phyloP scores from a whole-genome alignment of 2,797 vertebrate species.

The Pseudochirops corinnae region DNA sequence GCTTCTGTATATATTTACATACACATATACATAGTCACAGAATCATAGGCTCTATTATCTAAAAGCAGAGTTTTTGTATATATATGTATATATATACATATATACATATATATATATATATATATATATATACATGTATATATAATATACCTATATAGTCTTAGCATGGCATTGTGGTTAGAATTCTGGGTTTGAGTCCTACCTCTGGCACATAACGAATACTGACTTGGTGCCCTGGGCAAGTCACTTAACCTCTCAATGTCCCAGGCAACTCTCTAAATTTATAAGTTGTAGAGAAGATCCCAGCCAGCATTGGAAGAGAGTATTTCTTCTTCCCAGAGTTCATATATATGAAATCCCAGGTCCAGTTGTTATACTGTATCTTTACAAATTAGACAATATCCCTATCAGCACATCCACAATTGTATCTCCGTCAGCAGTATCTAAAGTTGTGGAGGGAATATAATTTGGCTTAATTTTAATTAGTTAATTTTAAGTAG shows the following conservation, averaged over 20 bases:
- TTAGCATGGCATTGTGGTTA: neutral
- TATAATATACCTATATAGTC: neutral
- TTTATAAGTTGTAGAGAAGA: neutral
- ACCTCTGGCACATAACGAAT: neutral
- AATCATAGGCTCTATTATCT: neutral
- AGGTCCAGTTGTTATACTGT: neutral
- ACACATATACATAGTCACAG: neutral
- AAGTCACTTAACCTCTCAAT: neutral
- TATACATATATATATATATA: neutral
- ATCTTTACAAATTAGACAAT: neutral
- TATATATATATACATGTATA: neutral
- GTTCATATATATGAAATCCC: neutral
- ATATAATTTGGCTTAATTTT: neutral
- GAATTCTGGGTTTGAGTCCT: neutral
- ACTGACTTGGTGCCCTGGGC: neutral
- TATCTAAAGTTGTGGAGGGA: constrained; percentile 3
- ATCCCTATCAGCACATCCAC: constrained; percentile 26
- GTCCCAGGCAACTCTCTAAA: neutral
- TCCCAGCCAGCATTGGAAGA: neutral
- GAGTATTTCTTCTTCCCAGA: neutral
- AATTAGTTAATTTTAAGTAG: too few species aligned
- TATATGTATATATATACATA: neutral
- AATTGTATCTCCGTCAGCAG: neutral
- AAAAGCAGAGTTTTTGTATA: neutral
- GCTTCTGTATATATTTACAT: neutral